Evolutionary conservation across 1,140 invertebrate genomes (phyloP).

Genomic region (Amphibalanus amphitrite): DNA sequence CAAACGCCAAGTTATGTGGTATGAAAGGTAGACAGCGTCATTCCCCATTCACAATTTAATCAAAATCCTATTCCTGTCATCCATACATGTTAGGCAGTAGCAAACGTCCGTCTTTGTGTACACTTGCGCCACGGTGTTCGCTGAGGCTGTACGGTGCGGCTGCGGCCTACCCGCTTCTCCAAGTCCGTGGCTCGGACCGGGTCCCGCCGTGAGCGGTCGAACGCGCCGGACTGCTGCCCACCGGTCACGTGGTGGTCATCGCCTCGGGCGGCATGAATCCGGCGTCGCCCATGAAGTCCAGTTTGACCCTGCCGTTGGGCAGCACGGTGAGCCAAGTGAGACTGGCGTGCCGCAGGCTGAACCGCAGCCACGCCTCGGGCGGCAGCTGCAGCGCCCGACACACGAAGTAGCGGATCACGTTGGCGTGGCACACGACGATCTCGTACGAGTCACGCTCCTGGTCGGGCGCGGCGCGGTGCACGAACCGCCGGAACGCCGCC

Average conservation of each 20-base stretch:
- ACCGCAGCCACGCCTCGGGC: slow-evolving; percentile 85
- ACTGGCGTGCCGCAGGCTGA: slow-evolving; percentile 77
- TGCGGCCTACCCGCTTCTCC: too few relatives aligned
- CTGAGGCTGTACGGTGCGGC: too few relatives aligned
- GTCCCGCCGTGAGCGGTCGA: too few relatives aligned
- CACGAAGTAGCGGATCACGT: slow-evolving; percentile 94
- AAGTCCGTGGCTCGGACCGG: too few relatives aligned
- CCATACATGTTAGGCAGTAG: too few relatives aligned
- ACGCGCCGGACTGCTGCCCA: too few relatives aligned
- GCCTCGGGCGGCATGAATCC: background rate
- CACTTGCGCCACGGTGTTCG: too few relatives aligned
- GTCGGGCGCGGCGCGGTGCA: slow-evolving; percentile 63
- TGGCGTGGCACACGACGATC: slow-evolving; percentile 90
- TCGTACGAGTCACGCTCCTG: slow-evolving; percentile 75
- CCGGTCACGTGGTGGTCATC: background rate
- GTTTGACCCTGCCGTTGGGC: slow-evolving; percentile 59
- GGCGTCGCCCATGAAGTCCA: background rate
- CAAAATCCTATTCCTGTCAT: too few relatives aligned
- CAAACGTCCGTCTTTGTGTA: too few relatives aligned
- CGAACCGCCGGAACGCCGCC: slow-evolving; percentile 83
- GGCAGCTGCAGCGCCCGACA: slow-evolving; percentile 91
- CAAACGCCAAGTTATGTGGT: too few relatives aligned
- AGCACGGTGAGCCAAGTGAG: slow-evolving; percentile 79
- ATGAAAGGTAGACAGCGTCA: too few relatives aligned
- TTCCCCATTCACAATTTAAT: too few relatives aligned